Evolutionary conservation across 2,113 vertebrate species (phyloP).

Genomic region (Bucco capensis): DNA sequence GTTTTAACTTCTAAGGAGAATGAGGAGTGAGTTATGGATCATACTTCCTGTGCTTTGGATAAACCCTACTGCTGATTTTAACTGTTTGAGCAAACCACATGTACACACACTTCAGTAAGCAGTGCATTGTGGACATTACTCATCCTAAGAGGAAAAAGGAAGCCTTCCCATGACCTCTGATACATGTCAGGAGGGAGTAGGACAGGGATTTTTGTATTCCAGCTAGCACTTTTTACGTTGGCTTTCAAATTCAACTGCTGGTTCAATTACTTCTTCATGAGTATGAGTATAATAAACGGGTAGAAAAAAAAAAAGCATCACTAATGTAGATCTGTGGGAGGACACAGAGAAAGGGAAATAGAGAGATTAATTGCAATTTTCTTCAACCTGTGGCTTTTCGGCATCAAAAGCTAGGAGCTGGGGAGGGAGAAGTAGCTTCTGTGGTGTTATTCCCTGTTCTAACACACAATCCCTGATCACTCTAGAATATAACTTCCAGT

Average conservation of each 20-base stretch:
- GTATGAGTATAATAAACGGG: not conserved
- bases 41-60: not conserved
- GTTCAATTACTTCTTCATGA: not conserved
- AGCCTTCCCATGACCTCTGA: not conserved
- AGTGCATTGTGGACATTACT: not conserved
- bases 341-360: not conserved
- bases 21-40: not conserved
- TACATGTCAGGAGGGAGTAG: not conserved
- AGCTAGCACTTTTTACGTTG: not conserved
- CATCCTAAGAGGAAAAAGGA: not conserved
- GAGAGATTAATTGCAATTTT: not conserved
- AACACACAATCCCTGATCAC: not conserved
- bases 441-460: not conserved
- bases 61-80: not conserved
- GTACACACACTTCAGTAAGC: not conserved
- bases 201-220: not conserved
- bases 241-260: not conserved
- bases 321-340: not conserved
- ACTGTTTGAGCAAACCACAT: not conserved
- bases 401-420: not conserved
- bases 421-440: not conserved
- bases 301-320: not conserved
- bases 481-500: not conserved
- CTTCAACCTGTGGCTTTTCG: not conserved
- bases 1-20: not conserved